Base-by-base conservation (phyloP, 2,113 vertebrate species). In the Boleophthalmus pectinirostris region DNA sequence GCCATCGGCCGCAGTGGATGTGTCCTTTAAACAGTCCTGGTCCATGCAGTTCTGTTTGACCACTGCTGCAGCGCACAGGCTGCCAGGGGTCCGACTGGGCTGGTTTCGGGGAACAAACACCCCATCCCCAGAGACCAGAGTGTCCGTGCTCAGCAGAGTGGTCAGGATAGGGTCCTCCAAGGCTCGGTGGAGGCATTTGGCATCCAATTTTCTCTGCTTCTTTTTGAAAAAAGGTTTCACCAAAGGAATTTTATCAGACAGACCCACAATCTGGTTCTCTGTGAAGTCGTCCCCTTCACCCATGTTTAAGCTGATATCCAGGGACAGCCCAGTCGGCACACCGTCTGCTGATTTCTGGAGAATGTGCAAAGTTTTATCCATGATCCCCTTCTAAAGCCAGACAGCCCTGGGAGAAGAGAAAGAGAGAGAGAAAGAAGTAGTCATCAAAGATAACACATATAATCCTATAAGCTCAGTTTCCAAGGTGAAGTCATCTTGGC, bases 181-280 rank as follows among this genome's bases (percentile, higher is more conserved):
- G 69, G 96, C 95, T 49, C 95, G 93, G n/a, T 92, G 89, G 68
- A 98, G 86, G 21, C 96, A 94, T 82, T 97, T 95, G 0, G 95
- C 63, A 74, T 95, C 95, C 83, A 99, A 74, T 68, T 96, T 95
- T 86, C 97, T 98, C 84, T 93, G 95, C 78, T 98, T 99, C 92
- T 99, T 99, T 89, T 98, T 99, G 83, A 98, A 98, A 87, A 94
- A 96, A n/a, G 96, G 96, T 74, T 99, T 99, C 86, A 98, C 90
- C 0, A 96, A 90, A 8, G 95, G 92, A 61, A 99, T 97, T 90
- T 98, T 99, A 65, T 94, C 95, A 24, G 95, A 65, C 4, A 96
- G 90, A 74, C 94, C 94, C 77, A 95, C 93, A 65, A 95, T 81
- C 71, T 92, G 93, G 85, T 92, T 87, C 81, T 92, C 92, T 20